phyloP scores from a whole-genome alignment of 2,797 vertebrate genomes.

The Rhodeus uyekii region DNA sequence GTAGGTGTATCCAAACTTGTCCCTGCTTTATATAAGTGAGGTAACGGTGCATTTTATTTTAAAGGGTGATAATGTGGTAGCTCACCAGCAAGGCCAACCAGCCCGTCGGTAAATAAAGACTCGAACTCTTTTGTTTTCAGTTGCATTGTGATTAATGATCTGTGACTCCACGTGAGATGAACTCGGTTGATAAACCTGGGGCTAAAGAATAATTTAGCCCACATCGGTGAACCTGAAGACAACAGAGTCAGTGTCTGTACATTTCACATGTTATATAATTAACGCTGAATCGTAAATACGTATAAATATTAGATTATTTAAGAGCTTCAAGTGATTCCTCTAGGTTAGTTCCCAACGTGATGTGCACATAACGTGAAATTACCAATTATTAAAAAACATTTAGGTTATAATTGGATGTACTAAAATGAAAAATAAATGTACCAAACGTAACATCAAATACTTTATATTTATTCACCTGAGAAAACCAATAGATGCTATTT shows the following conservation, averaged over 20 bases:
- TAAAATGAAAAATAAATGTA: neutral
- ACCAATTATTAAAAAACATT: neutral
- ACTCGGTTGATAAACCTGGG: conserved; percentile 51
- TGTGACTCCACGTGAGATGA: conserved; percentile 58
- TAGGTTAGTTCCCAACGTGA: neutral
- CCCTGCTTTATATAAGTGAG: neutral
- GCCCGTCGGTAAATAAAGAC: conserved; percentile 87
- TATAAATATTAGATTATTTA: neutral
- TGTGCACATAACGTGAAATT: neutral
- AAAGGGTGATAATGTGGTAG: neutral
- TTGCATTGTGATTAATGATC: conserved; percentile 82
- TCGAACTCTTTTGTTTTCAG: conserved; percentile 86
- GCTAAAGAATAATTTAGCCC: conserved; percentile 64
- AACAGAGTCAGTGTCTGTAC: neutral
- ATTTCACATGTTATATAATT: neutral
- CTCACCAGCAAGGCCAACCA: conserved; percentile 87
- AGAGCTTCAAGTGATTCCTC: neutral
- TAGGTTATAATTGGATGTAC: neutral
- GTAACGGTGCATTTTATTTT: too few relatives aligned
- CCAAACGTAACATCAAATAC: neutral
- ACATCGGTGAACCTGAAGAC: conserved; percentile 68
- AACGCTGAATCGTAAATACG: neutral
- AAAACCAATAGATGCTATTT: neutral
- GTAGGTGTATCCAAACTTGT: neutral
- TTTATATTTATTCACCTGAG: neutral